phyloP scores from a whole-genome alignment of 1,140 invertebrate species.

The Lepidurus couesii region DNA sequence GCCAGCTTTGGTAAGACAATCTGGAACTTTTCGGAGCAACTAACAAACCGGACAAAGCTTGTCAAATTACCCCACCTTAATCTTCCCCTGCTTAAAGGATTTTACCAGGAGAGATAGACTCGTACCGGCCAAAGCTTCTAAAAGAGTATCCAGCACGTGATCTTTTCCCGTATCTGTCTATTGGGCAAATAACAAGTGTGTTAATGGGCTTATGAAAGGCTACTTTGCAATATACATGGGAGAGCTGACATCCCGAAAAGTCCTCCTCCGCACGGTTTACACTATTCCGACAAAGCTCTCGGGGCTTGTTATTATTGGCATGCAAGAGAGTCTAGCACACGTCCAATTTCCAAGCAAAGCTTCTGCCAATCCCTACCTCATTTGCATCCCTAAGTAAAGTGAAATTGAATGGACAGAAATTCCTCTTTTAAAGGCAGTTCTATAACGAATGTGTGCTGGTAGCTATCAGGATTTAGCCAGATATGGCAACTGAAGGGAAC shows the following conservation, averaged over 20 bases:
- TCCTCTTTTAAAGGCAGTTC: constrained; percentile 3
- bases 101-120: too few species aligned
- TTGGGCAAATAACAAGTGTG: too few species aligned
- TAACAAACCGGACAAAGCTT: background rate
- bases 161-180: too few species aligned
- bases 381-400: background rate
- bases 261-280: too few species aligned
- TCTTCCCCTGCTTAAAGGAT: background rate
- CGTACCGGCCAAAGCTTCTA: too few species aligned
- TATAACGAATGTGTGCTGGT: background rate
- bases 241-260: too few species aligned
- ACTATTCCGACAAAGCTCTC: background rate
- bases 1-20: constrained; percentile 1
- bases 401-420: constrained; percentile 16
- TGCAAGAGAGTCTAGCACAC: background rate
- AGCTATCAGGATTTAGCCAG: background rate
- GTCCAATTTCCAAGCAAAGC: background rate
- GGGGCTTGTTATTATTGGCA: background rate
- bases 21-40: background rate
- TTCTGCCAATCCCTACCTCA: background rate
- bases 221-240: too few species aligned
- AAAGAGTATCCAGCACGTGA: too few species aligned
- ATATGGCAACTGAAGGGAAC: background rate
- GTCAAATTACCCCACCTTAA: background rate
- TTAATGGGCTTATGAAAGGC: too few species aligned